Base-by-base conservation (phyloP, 2,113 vertebrate genomes). In the Catharus bicknelli region DNA sequence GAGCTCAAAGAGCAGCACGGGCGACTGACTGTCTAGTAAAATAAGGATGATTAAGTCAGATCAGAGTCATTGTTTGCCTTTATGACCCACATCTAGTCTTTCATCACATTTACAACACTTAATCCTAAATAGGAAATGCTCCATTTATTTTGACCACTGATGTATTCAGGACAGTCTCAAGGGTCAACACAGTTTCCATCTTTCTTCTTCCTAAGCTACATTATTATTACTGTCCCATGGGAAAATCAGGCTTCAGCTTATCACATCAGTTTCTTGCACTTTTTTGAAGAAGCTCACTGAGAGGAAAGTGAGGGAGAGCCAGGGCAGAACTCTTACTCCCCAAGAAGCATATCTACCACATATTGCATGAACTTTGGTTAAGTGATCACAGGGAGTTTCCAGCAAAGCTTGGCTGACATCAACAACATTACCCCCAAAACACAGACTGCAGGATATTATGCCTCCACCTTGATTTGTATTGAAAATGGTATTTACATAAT, bases 111-210 rank as follows among this genome's bases (percentile, higher is more conserved):
- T 94, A 90, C 73, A 92, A 88, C 64, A 66, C 77, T 94, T 89
- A 94, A 84, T 77, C 73, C 74, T 90, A 89, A 89, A 92, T 82
- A 88, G 86, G 81, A 92, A 93, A 86, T 20, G 73, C 83, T 92
- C 63, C 72, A 47, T 96, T 86, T 90, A 63, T 86, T 95, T 94
- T 59, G 70, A 90, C 66, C 77, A 82, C 20, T 84, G 74, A 87
- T 89, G 42, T 88, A 67, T 91, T 76, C 48, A 76, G 70, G 54
- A 72, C 42, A 84, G 73, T 88, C 84, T 91, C 54, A 84, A 69
- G 83, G 86, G 74, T 91, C 89, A 90, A 75, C 30, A 62, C 1
- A 3, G 57, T 82, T 84, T 86, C 72, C 42, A 38, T 84, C 57
- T 76, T 89, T 92, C 51, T 95, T 83, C 63, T 66, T 81, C 63